Evolutionary conservation across 2,888 invertebrate species (phyloP), one percentile per base, ranked within the genome.

Genomic region (Microdon myrmicae): DNA sequence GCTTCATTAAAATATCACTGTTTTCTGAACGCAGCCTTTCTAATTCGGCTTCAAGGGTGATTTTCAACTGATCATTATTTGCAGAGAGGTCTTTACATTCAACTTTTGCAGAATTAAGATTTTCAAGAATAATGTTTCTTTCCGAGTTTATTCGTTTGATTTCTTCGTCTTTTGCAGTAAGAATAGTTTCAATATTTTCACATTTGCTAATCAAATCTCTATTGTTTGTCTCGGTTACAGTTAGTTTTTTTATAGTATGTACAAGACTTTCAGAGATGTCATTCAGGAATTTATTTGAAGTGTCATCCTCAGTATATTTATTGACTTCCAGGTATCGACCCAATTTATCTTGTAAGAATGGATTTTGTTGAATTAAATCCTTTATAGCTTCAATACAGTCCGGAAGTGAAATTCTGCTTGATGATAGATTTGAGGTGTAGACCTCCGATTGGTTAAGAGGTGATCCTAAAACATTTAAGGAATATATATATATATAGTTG

Each of bases 1-100:
- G 71, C 10, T 68, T 58, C 9, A 72, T 70, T 4, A 72, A 49
- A 19, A 43, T 68, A 4, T 25, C 59, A 8, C 53, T 64, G 17
- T 70, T 74, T 8, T 31, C 25, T 2, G 49, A n/a, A n/a, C n/a
- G n/a, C n/a, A n/a, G n/a, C n/a, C n/a, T n/a, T n/a, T n/a, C n/a
- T n/a, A n/a, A n/a, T n/a, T n/a, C n/a, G 8, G 17, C 4, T 19
- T 25, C 20, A 26, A 37, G 4, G 4, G 7, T 12, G 4, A 3
- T 31, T 29, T 53, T 37, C 7, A 35, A 9, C 5, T 37, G n/a
- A n/a, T n/a, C n/a, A n/a, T n/a, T n/a, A 13, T n/a, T 34, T 12
- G 3, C 19, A 19, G n/a, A 34, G 34, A 31, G 1, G 31, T 31
- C 4, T 31, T 14, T 5, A 12, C 6, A 8, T 34, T 34, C 8